Percentiles rank a stretch among this genome's conserved stretches.
phyloP scores from a whole-genome alignment of 2,113 vertebrate species.

The Mohoua ochrocephala region DNA sequence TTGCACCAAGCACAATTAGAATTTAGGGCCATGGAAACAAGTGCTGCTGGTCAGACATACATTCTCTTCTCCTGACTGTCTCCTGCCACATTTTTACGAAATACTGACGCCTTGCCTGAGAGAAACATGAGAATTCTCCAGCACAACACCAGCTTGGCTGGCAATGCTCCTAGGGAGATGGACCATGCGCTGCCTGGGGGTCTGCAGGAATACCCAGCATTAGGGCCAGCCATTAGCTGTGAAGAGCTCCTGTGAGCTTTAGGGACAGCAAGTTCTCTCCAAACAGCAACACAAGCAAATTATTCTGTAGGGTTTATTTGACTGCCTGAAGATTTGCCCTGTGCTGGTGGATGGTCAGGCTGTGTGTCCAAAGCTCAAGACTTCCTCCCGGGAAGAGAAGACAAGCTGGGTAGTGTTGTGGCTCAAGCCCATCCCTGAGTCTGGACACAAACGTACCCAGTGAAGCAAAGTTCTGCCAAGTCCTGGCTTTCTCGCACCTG shows the following conservation, averaged over 20 bases:
- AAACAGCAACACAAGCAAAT: not conserved
- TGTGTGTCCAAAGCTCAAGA: not conserved
- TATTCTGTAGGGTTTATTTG: not conserved
- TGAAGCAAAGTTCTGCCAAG: not conserved
- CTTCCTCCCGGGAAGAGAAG: not conserved
- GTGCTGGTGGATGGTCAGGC: not conserved
- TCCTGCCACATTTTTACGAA: not conserved
- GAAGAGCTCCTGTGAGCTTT: not conserved
- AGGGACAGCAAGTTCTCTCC: not conserved
- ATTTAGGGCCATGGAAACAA: not conserved
- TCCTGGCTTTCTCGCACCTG: not conserved
- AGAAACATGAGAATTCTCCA: not conserved
- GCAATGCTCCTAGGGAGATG: not conserved
- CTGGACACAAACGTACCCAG: rapidly evolving
- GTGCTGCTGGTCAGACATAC: not conserved
- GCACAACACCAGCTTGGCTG: not conserved
- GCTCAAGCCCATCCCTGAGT: not conserved
- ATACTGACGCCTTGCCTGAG: not conserved
- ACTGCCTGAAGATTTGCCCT: not conserved
- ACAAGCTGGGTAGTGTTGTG: not conserved
- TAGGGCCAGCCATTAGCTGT: not conserved
- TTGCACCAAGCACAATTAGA: not conserved
- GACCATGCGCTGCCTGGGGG: rapidly evolving
- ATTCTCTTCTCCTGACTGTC: not conserved
- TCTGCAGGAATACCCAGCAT: not conserved